phyloP scores from a whole-genome alignment of 2,797 vertebrate genomes.

The Callimico goeldii region DNA sequence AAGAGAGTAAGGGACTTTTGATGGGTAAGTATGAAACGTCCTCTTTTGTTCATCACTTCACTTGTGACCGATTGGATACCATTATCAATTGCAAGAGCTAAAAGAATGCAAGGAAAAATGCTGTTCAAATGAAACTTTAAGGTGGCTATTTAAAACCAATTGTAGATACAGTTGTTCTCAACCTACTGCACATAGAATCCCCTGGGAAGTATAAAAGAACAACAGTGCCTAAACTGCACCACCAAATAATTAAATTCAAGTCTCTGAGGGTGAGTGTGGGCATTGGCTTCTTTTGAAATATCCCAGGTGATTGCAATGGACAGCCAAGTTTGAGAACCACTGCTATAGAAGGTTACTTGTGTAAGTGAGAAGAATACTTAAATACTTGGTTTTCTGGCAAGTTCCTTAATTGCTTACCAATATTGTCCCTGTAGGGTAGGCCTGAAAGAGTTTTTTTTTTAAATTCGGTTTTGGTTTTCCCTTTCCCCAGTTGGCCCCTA shows the following conservation, averaged over 20 bases:
- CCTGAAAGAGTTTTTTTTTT: background rate
- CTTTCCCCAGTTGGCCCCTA: background rate
- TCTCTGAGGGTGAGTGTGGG: background rate
- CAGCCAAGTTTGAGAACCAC: background rate
- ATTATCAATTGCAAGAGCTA: background rate
- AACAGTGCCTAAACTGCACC: background rate
- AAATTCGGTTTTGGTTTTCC: background rate
- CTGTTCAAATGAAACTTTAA: background rate
- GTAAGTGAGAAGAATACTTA: background rate
- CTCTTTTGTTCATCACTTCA: background rate
- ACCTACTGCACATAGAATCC: background rate
- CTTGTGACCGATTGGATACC: background rate
- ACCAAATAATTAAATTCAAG: background rate
- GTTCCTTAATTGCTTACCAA: background rate
- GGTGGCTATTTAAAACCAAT: background rate
- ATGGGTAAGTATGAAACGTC: background rate
- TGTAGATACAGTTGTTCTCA: constrained; percentile 22
- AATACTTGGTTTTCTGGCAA: background rate
- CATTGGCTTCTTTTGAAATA: background rate
- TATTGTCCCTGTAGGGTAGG: background rate
- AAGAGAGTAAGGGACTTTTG: background rate
- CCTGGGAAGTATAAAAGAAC: background rate
- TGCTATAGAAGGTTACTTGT: background rate
- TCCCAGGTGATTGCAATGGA: background rate
- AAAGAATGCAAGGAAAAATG: background rate